These are phyloP conservation scores for Gymnodraco acuticeps DNA, from an alignment of 2,797 vertebrate genomes.

Conservation along the genomic window DNA sequence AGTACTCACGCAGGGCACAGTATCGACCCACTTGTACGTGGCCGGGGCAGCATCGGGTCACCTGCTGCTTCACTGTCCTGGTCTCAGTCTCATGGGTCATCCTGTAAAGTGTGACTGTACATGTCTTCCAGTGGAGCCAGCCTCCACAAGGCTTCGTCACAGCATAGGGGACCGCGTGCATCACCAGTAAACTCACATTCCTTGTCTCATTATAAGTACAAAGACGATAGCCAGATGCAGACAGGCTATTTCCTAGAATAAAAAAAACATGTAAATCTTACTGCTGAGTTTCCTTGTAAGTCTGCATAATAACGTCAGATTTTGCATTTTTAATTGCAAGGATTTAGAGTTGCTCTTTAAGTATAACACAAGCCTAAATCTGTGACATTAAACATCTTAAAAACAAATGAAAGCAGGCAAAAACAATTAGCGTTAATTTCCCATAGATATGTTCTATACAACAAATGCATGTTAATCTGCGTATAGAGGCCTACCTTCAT, in stretches of 20 bases:
- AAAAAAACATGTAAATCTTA: slow-evolving; percentile 13
- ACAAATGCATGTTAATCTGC: slow-evolving; percentile 3
- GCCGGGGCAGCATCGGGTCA: slow-evolving; percentile 89
- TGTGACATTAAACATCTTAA: not conserved
- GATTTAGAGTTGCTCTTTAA: not conserved
- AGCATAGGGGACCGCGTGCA: slow-evolving; percentile 76
- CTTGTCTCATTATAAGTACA: slow-evolving; percentile 82
- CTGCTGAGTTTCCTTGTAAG: not conserved
- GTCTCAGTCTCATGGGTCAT: slow-evolving; percentile 70
- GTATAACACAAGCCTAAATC: not conserved
- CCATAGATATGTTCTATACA: not conserved
- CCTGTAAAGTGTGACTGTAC: slow-evolving; percentile 80
- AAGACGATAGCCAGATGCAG: slow-evolving; percentile 87
- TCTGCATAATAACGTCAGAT: not conserved
- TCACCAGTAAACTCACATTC: slow-evolving; percentile 76
- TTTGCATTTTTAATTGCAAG: not conserved
- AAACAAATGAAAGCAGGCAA: slow-evolving; percentile 11
- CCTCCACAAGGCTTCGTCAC: slow-evolving; percentile 82
- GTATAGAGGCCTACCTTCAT: slow-evolving; percentile 77
- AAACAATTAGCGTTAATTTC: not conserved
- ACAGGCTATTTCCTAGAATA: slow-evolving; percentile 84
- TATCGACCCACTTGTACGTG: slow-evolving; percentile 90
- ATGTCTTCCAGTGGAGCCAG: slow-evolving; percentile 89
- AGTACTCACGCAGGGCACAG: slow-evolving; percentile 88
- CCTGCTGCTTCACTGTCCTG: slow-evolving; percentile 73